Conservation (phyloP, 2,888 invertebrate species). For the Dorcus hopei region DNA sequence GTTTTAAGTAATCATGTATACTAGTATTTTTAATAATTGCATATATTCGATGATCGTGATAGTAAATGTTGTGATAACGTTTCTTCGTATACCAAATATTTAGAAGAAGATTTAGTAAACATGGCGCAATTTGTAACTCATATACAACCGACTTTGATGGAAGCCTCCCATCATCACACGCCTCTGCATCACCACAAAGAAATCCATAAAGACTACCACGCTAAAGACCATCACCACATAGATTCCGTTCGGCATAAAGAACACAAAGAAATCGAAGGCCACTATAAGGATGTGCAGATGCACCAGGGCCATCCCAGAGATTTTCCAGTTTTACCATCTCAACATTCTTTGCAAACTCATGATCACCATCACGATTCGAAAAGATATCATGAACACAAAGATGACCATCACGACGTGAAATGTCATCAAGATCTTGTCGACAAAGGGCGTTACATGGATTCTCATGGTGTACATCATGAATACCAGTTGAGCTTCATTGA, state of each 20-base stretch:
- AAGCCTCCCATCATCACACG: conserved; percentile 57
- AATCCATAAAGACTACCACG: conserved; percentile 42
- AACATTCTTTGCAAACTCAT: conserved; percentile 25
- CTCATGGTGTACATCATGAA: conserved; percentile 44
- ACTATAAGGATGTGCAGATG: conserved; percentile 31
- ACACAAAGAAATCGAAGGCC: conserved; percentile 29
- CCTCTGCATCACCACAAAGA: conserved; percentile 54
- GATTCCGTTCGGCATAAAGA: conserved; percentile 27
- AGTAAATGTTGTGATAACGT: too few species aligned
- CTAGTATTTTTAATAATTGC: background rate
- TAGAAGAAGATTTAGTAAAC: background rate
- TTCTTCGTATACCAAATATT: too few species aligned
- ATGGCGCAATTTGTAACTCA: conserved; percentile 62
- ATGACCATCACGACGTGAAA: conserved; percentile 19
- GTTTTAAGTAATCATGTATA: too few species aligned
- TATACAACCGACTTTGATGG: conserved; percentile 58
- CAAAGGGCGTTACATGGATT: conserved; percentile 43
- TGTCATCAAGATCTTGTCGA: conserved; percentile 32
- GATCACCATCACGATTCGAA: conserved; percentile 29
- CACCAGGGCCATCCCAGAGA: conserved; percentile 37
- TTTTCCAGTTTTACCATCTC: conserved; percentile 41
- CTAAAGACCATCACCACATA: conserved; percentile 33
- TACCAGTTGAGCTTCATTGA: conserved; percentile 47
- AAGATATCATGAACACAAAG: conserved; percentile 16
- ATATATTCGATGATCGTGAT: background rate